Evolutionary conservation across 1,140 invertebrate genomes (phyloP), one percentile per base, ranked within the genome.

Genomic region (Limonius californicus): DNA sequence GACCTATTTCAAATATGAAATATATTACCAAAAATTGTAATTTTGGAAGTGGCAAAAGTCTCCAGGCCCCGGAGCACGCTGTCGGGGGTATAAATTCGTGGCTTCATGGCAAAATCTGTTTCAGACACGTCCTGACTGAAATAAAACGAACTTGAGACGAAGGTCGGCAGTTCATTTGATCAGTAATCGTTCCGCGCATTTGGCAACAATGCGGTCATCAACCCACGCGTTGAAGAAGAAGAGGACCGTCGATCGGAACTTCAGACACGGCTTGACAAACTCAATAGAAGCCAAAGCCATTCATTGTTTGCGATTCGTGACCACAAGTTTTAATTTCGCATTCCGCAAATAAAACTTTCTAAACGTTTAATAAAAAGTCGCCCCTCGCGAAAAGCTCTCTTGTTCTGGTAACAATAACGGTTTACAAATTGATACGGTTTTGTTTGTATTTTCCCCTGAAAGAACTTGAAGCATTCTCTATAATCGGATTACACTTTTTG

Each of bases 401-500:
- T 27, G 35, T 39, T 39, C n/a, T 39, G 35, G n/a, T 12, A 39
- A 39, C 35, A 39, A 39, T 39, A 39, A 39, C 8, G 35, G 2
- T 39, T 12, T 39, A 39, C n/a, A 39, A 39, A 39, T 14, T 39
- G 35, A 39, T 39, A 27, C 23, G 3, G 23, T 27, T 27, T 27
- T 27, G 23, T 27, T 27, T 27, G 23, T 27, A 9, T 39, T 39
- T 39, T 14, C 11, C 35, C 2, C 35, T 39, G n/a, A 39, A 39
- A 39, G 23, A 9, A 27, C 23, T 27, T 39, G 2, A 39, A 9
- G 35, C 35, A 39, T 39, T 50, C 7, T 55, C 55, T 27, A 58
- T 64, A 64, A 64, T 64, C 57, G 56, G 62, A 64, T 64, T 64
- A 64, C 57, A 64, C 57, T 64, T 60, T 60, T 59, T 56, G 59